Base-by-base conservation (phyloP, 2,113 vertebrate genomes). In the Brevimyrus niger region DNA sequence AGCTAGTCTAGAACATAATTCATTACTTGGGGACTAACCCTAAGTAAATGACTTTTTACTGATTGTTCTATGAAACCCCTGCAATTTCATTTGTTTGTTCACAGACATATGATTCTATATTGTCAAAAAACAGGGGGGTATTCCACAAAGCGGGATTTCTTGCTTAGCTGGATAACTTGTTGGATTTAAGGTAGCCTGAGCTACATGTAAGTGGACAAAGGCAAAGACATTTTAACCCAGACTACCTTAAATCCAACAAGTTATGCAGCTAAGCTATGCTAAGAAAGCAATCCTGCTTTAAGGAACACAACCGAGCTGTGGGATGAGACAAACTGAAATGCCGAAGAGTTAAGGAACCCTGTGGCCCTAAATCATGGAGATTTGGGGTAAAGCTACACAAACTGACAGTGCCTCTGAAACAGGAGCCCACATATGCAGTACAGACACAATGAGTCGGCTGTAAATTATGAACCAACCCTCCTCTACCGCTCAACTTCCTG, bases 371-470 rank as follows among this genome's bases (percentile, higher is more conserved):
- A 44, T 51, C 48, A 44, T 50, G 48, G 47, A 31, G 17, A 58
- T 27, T 50, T 55, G 13, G 9, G 89, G 38, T 86, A 46, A 92
- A 90, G 35, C 92, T 91, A 27, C 27, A n/a, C 38, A 65, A 88
- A n/a, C 8, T 61, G 89, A 55, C 89, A 42, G 87, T 94, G 92
- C 92, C 86, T 87, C 92, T 69, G 73, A 90, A 80, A 58, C 94
- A 96, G 96, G 95, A 95, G 89, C 94, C 94, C 58, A 44, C 61
- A 9, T 90, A 92, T 89, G 92, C 90, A 6, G 91, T 93, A 87
- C 83, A 91, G 90, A 73, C 65, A 94, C 94, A 88, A 94, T 89
- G 87, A 90, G 91, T 58, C 44, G 82, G 48, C 90, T 76, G 11
- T 93, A 9, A 93, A 86, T 87, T 90, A 91, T 89, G 86, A 61